Evolutionary conservation across 2,113 vertebrate species (phyloP).

Genomic region (Stomatorhinus ivindoensis): DNA sequence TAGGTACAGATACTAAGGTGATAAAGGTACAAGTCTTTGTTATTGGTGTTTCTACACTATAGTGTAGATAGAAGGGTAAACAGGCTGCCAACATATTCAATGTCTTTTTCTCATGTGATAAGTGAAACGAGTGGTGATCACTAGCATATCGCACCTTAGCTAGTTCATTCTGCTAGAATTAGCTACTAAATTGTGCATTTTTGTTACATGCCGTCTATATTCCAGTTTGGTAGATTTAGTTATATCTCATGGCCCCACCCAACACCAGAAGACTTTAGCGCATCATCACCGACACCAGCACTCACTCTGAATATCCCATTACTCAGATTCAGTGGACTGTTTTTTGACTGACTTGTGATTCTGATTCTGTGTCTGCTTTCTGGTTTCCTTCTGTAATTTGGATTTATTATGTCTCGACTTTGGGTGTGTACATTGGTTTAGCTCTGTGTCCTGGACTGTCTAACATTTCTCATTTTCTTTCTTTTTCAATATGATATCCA

Average conservation of each 20-base stretch:
- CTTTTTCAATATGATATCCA: neutral
- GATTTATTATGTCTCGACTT: neutral
- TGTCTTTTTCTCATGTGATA: neutral
- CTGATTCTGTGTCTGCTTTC: neutral
- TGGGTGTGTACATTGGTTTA: neutral
- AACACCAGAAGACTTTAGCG: neutral
- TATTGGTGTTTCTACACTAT: neutral
- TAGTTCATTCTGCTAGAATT: neutral
- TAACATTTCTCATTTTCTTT: neutral
- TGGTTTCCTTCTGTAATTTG: neutral
- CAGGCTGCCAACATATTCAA: neutral
- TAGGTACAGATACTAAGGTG: neutral
- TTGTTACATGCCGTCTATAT: neutral
- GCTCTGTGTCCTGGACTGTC: neutral
- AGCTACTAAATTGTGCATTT: neutral
- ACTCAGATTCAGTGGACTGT: neutral
- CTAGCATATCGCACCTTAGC: neutral
- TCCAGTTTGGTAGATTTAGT: neutral
- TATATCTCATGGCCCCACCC: neutral
- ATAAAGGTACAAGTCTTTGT: neutral
- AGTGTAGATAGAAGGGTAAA: neutral
- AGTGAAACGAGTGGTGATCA: neutral
- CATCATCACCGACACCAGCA: neutral
- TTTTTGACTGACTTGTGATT: neutral
- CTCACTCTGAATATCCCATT: neutral